phyloP scores from a whole-genome alignment of 2,888 invertebrate genomes.

The Idaea straminata region DNA sequence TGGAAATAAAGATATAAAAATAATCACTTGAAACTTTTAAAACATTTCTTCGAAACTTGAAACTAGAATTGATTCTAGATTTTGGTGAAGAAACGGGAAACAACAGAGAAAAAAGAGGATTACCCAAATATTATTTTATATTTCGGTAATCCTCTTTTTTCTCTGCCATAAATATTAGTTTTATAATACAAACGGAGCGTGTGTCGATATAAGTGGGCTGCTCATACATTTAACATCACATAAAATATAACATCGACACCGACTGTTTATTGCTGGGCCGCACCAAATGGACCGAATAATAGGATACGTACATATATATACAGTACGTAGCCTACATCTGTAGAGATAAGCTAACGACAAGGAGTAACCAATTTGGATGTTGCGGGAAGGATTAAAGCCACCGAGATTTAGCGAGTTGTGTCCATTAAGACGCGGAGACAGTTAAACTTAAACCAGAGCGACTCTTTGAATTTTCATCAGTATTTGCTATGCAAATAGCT shows the following conservation, averaged over 20 bases:
- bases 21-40: too few species aligned
- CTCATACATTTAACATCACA: conserved; percentile 10
- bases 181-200: not conserved
- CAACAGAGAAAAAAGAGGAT: too few species aligned
- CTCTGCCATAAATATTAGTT: conserved; percentile 9
- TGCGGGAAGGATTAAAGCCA: conserved; percentile 50
- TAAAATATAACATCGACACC: conserved; percentile 24
- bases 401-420: conserved; percentile 52
- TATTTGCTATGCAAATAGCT: conserved; percentile 48
- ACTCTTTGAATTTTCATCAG: conserved; percentile 50
- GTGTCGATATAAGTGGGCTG: conserved; percentile 3
- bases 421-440: conserved; percentile 53
- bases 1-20: too few species aligned
- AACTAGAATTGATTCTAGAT: too few species aligned
- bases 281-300: conserved; percentile 24
- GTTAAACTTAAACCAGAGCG: conserved; percentile 50
- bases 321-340: conserved; percentile 27
- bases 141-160: conserved; percentile 4
- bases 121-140: too few species aligned
- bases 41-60: too few species aligned
- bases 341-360: conserved; percentile 52
- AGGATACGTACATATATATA: conserved; percentile 14
- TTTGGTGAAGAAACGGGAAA: too few species aligned
- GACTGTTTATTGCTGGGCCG: conserved; percentile 24
- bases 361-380: conserved; percentile 55